phyloP scores from a whole-genome alignment of 2,113 vertebrate genomes.

The Psammodynastes pulverulentus region DNA sequence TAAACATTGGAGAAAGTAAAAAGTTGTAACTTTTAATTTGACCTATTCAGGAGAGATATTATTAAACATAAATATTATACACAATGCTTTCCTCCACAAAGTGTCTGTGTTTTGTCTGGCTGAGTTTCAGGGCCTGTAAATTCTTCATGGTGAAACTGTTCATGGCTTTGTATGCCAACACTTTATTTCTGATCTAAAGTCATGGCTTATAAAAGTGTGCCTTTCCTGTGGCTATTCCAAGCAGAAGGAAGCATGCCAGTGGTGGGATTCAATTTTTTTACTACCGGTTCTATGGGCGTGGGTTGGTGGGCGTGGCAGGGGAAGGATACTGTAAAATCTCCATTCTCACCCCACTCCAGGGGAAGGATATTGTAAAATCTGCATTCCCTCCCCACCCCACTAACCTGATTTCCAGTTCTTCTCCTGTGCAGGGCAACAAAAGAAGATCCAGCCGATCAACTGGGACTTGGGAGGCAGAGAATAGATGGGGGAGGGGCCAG shows the following conservation, averaged over 20 bases:
- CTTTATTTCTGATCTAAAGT: not conserved
- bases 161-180: not conserved
- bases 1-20: not conserved
- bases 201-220: not conserved
- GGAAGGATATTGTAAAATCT: too few relatives aligned
- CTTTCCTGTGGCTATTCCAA: not conserved
- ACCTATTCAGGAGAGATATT: not conserved
- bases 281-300: too few relatives aligned
- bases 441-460: too few relatives aligned
- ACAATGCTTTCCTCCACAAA: not conserved
- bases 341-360: too few relatives aligned
- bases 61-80: not conserved
- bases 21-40: not conserved
- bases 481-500: too few relatives aligned
- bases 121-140: not conserved
- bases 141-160: not conserved
- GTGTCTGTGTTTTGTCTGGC: not conserved
- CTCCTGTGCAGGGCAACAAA: too few relatives aligned
- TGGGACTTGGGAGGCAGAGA: too few relatives aligned
- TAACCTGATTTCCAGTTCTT: too few relatives aligned
- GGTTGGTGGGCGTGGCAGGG: too few relatives aligned
- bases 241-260: not conserved
- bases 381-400: too few relatives aligned
- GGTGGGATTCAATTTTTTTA: too few relatives aligned
- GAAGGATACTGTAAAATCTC: too few relatives aligned